Evolutionary conservation across 1,140 invertebrate species (phyloP), one percentile per base, ranked within the genome.

Genomic region (Coenobita brevimanus): DNA sequence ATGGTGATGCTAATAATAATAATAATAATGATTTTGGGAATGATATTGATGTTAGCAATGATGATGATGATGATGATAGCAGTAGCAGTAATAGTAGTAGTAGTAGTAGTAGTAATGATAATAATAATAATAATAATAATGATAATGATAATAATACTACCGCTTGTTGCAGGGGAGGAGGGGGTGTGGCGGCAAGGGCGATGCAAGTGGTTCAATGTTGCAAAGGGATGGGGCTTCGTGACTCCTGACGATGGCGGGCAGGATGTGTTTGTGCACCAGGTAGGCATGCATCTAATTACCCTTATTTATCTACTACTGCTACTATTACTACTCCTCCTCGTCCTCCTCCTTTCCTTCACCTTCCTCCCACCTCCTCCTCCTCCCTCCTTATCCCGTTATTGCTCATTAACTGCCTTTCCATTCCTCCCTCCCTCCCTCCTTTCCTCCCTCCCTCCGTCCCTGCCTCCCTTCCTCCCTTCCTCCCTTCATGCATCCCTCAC

Each of bases 121-220:
- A n/a, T n/a, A n/a, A n/a, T n/a, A n/a, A n/a, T n/a, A n/a, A n/a
- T n/a, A n/a, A n/a, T n/a, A n/a, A n/a, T n/a, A n/a, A n/a, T n/a
- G n/a, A n/a, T n/a, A n/a, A n/a, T n/a, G n/a, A n/a, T 8, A 69
- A 13, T 41, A 73, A 38, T 4, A 36, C 1, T 1, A 8, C 27
- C 50, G 21, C 15, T 13, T 27, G 3, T 27, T 36, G 1, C 84
- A 87, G 84, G 84, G 84, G 73, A 67, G 75, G 73, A 57, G 84
- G 84, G 84, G 84, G 62, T 24, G 62, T 67, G 75, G 84, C 84
- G 84, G 46, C 60, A n/a, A 87, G 84, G 84, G n/a, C 43, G 50
- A 96, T 94, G 84, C 62, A 98, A 98, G 94, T 98, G 97, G 97
- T 98, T 97, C 92, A 98, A 98, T 92, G 97, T 97, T 62, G 96